These are phyloP conservation scores for Harpegnathos saltator DNA, from an alignment of 1,140 invertebrate genomes.

Conservation along the genomic window DNA sequence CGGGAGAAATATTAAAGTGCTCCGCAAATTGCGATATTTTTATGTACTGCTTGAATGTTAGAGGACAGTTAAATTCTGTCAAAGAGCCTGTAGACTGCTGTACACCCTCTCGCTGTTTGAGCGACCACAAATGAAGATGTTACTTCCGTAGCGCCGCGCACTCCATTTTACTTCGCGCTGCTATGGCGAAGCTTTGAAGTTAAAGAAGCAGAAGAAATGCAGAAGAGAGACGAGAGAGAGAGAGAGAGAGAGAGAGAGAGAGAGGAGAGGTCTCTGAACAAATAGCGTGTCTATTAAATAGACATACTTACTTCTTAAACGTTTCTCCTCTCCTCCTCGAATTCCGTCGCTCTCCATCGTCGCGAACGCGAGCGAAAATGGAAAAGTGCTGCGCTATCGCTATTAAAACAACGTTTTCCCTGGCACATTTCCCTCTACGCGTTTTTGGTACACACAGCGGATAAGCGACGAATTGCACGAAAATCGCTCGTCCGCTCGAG, in stretches of 20 bases:
- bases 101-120: background rate
- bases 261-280: background rate
- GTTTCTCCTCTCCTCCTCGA: background rate
- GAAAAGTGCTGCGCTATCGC: background rate
- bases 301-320: constrained; percentile 31
- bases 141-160: constrained; percentile 22
- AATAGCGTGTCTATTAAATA: constrained; percentile 35
- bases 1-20: constrained; percentile 10
- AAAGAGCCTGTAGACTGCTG: too few relatives aligned
- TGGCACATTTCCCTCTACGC: background rate
- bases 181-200: constrained; percentile 31
- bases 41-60: constrained; percentile 1
- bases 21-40: constrained; percentile 17
- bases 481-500: background rate
- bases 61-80: constrained; percentile 1
- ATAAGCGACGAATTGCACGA: background rate
- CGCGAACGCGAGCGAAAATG: background rate
- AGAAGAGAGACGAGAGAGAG: background rate
- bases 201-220: constrained; percentile 33
- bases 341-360: background rate
- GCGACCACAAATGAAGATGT: constrained; percentile 42
- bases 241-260: background rate
- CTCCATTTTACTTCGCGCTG: constrained; percentile 34
- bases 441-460: background rate
- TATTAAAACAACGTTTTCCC: background rate